phyloP scores from a whole-genome alignment of 2,888 invertebrate species.

The Atrina japonica region DNA sequence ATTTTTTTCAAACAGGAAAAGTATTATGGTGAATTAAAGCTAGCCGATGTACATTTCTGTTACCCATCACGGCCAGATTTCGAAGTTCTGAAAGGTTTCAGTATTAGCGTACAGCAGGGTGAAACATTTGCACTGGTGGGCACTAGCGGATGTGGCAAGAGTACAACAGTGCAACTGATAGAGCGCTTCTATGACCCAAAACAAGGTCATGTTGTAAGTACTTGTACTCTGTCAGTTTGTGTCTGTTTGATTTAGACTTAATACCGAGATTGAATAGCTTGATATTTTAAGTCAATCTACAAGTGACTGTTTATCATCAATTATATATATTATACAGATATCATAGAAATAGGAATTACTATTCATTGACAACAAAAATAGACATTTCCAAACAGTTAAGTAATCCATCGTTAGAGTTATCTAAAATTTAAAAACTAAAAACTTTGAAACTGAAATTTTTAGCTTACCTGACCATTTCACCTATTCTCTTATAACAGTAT shows the following conservation, averaged over 20 bases:
- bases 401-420: too few relatives aligned
- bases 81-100: constrained; percentile 73
- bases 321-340: not conserved
- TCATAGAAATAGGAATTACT: not conserved
- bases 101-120: constrained; percentile 76
- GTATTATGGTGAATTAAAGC: constrained; percentile 30
- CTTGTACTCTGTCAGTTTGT: too few relatives aligned
- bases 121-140: constrained; percentile 76
- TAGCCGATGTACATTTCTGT: constrained; percentile 38
- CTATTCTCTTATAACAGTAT: too few relatives aligned
- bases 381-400: too few relatives aligned
- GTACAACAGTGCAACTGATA: constrained; percentile 71
- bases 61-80: constrained; percentile 75
- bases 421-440: too few relatives aligned
- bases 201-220: constrained; percentile 64
- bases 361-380: too few relatives aligned
- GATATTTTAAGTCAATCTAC: constrained; percentile 73
- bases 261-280: constrained; percentile 65
- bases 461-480: too few relatives aligned
- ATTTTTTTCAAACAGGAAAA: constrained; percentile 18
- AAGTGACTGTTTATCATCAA: too few relatives aligned
- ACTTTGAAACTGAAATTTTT: too few relatives aligned
- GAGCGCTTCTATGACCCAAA: constrained; percentile 77
- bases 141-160: constrained; percentile 75
- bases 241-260: too few relatives aligned